Percentiles rank a stretch among this genome's conserved stretches.
Evolutionary conservation across 92 coral and sea anemone species (phyloP).

Genomic region (Porites evermanni): DNA sequence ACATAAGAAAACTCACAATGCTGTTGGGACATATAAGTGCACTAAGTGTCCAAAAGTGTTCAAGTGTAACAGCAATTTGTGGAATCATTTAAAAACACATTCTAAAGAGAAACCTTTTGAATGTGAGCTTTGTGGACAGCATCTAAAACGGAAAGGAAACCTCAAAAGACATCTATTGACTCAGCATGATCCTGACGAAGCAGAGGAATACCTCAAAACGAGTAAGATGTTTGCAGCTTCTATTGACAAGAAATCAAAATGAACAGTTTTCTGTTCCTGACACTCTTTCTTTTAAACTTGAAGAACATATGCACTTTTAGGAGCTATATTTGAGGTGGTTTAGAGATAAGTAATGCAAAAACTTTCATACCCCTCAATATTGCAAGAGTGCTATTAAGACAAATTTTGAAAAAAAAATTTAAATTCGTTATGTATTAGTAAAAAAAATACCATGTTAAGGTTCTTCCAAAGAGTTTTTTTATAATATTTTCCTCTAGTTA

Average conservation of each 20-base stretch:
- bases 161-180: slow-evolving; percentile 46
- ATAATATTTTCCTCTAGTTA: too few relatives aligned
- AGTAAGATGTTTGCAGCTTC: slow-evolving; percentile 19
- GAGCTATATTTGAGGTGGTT: too few relatives aligned
- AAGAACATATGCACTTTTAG: too few relatives aligned
- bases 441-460: too few relatives aligned
- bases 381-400: too few relatives aligned
- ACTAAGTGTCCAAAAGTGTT: slow-evolving; percentile 37
- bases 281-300: not conserved
- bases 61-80: slow-evolving; percentile 29
- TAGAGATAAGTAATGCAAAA: too few relatives aligned
- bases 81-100: slow-evolving; percentile 33
- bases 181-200: slow-evolving; percentile 32
- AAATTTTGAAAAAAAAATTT: too few relatives aligned
- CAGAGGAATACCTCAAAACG: slow-evolving; percentile 36
- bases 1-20: slow-evolving; percentile 43
- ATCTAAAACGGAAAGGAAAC: slow-evolving; percentile 25
- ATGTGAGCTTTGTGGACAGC: slow-evolving; percentile 44
- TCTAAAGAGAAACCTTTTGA: slow-evolving; percentile 39
- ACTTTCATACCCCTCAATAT: too few relatives aligned
- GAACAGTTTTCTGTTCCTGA: not conserved
- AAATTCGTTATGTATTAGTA: too few relatives aligned
- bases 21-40: slow-evolving; percentile 31
- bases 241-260: not conserved
- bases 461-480: too few relatives aligned